Percentiles rank a stretch among this genome's conserved stretches.
phyloP scores from a whole-genome alignment of 2,888 invertebrate species.

The Unio pictorum region DNA sequence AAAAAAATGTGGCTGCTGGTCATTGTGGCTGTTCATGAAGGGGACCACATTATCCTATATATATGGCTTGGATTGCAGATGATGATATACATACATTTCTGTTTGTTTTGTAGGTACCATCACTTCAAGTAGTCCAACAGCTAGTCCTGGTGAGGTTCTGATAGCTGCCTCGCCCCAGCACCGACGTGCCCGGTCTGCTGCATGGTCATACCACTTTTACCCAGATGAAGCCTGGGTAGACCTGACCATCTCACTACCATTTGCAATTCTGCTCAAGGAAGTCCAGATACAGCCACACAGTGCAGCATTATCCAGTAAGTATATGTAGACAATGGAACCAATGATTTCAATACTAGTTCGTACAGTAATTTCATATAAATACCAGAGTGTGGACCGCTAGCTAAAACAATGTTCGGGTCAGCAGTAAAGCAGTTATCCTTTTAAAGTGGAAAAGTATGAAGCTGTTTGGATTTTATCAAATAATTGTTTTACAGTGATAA shows the following conservation, averaged over 20 bases:
- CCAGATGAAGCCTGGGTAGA: constrained; percentile 89
- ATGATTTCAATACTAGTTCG: too few relatives aligned
- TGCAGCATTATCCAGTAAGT: constrained; percentile 68
- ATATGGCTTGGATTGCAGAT: neutral
- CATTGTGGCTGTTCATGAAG: too few relatives aligned
- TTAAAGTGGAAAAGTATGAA: too few relatives aligned
- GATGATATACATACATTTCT: neutral
- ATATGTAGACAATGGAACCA: neutral
- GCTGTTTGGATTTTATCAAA: too few relatives aligned
- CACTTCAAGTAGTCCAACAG: constrained; percentile 86
- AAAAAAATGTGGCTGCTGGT: too few relatives aligned
- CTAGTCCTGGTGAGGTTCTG: constrained; percentile 90
- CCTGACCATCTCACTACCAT: constrained; percentile 87
- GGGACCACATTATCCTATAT: neutral
- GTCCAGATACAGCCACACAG: constrained; percentile 76
- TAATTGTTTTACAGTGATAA: too few relatives aligned
- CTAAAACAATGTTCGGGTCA: too few relatives aligned
- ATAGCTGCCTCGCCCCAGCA: constrained; percentile 87
- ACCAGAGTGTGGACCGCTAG: too few relatives aligned
- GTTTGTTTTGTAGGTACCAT: constrained; percentile 76
- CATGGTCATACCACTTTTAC: constrained; percentile 98
- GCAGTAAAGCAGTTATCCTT: too few relatives aligned
- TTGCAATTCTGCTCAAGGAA: constrained; percentile 89
- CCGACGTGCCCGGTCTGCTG: constrained; percentile 87
- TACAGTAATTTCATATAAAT: too few relatives aligned